Conservation (phyloP, 2,797 vertebrate species). For the Brachymystax lenok region DNA sequence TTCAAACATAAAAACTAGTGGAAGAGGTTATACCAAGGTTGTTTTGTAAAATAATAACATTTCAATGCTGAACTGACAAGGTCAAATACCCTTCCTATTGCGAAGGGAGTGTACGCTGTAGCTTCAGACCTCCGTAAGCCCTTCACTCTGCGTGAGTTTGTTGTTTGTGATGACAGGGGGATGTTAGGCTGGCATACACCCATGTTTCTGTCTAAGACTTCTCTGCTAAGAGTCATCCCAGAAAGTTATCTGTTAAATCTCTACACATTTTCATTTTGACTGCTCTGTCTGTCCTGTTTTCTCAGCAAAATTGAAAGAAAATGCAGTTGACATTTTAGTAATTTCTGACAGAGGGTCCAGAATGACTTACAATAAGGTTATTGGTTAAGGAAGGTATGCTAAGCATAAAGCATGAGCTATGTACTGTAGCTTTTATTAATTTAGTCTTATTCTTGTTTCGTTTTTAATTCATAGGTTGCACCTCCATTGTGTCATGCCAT, state of each 20-base stretch:
- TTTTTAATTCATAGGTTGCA: too few species aligned
- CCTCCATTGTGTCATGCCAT: too few species aligned
- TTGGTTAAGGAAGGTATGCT: slow-evolving; percentile 22
- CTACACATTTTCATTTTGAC: not conserved
- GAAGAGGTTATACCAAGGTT: not conserved
- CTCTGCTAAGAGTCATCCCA: not conserved
- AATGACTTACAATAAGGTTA: not conserved
- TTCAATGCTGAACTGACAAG: slow-evolving; percentile 45
- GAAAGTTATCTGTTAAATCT: not conserved
- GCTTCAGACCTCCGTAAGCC: slow-evolving; percentile 52
- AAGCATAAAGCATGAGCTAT: slow-evolving; percentile 9
- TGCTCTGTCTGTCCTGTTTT: not conserved
- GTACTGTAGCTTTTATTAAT: too few species aligned
- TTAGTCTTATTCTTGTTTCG: too few species aligned
- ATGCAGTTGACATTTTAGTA: not conserved
- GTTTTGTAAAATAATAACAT: not conserved
- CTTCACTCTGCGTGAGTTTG: slow-evolving; percentile 20
- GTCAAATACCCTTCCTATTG: slow-evolving; percentile 58
- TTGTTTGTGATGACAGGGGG: slow-evolving; percentile 8
- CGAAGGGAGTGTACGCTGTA: slow-evolving; percentile 43
- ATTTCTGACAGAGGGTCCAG: not conserved
- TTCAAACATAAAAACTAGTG: not conserved
- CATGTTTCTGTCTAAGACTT: not conserved
- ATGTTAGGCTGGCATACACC: not conserved
- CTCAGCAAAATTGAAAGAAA: not conserved